Conservation (phyloP, 2,797 vertebrate genomes). For the Taenioides sp. region DNA sequence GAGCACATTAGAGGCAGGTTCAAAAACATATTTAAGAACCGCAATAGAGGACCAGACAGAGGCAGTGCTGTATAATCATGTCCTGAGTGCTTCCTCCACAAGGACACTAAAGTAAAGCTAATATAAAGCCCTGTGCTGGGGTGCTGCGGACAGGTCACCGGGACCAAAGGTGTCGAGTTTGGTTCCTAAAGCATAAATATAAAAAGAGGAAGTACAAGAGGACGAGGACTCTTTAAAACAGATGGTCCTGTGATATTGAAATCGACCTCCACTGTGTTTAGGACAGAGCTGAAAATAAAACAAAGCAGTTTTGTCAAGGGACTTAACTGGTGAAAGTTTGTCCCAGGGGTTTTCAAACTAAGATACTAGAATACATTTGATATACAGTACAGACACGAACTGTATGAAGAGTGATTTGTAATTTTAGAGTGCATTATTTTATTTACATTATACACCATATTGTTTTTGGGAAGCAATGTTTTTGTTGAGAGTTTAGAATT, state of each 20-base stretch:
- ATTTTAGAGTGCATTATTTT: neutral
- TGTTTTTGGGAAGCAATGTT: neutral
- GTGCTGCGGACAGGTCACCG: neutral
- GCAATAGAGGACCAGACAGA: neutral
- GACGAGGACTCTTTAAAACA: slow-evolving; percentile 2
- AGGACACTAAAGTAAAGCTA: neutral
- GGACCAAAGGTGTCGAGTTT: neutral
- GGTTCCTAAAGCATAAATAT: neutral
- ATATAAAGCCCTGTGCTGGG: neutral
- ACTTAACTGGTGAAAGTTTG: neutral
- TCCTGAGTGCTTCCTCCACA: neutral
- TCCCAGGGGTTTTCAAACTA: neutral
- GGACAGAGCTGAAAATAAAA: slow-evolving; percentile 1
- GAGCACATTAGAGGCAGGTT: slow-evolving; percentile 1
- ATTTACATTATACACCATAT: neutral
- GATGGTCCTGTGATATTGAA: slow-evolving; percentile 5
- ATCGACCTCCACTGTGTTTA: neutral
- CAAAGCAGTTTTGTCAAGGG: neutral
- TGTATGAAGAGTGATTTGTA: neutral
- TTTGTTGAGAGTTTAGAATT: neutral
- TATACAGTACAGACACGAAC: neutral
- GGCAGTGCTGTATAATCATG: neutral
- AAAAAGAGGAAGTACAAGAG: neutral
- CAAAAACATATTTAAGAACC: neutral
- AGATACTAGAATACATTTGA: neutral